phyloP scores from a whole-genome alignment of 2,797 vertebrate genomes.

The Dermochelys coriacea region DNA sequence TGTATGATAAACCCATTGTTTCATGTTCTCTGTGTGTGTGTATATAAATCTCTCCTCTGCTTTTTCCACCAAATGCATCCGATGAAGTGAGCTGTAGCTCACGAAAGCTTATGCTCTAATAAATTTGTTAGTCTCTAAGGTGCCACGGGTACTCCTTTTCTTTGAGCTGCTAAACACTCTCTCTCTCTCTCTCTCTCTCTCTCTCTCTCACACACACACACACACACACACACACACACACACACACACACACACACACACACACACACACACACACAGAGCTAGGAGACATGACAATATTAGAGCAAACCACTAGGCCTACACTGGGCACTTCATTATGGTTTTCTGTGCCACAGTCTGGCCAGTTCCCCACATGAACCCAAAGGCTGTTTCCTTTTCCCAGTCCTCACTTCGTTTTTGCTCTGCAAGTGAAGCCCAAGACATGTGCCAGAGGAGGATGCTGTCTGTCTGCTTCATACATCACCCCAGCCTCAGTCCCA shows the following conservation, averaged over 20 bases:
- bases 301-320: background rate
- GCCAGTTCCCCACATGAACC: background rate
- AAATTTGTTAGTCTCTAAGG: too few relatives aligned
- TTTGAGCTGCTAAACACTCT: too few relatives aligned
- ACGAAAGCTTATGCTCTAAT: too few relatives aligned
- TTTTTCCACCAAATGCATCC: too few relatives aligned
- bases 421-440: constrained; percentile 3
- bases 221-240: background rate
- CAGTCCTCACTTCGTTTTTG: background rate
- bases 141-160: too few relatives aligned
- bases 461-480: background rate
- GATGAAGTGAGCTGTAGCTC: too few relatives aligned
- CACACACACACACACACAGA: background rate
- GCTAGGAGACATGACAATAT: background rate
- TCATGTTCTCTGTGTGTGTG: too few relatives aligned
- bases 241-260: background rate
- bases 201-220: background rate
- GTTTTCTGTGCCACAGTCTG: background rate
- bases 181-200: background rate
- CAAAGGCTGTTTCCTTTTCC: background rate
- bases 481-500: background rate
- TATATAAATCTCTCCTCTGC: too few relatives aligned
- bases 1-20: too few relatives aligned
- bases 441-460: background rate
- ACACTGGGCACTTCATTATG: background rate